These are phyloP conservation scores for Ancistrus triradiatus DNA, from an alignment of 2,113 vertebrate genomes.

Conservation along the genomic window DNA sequence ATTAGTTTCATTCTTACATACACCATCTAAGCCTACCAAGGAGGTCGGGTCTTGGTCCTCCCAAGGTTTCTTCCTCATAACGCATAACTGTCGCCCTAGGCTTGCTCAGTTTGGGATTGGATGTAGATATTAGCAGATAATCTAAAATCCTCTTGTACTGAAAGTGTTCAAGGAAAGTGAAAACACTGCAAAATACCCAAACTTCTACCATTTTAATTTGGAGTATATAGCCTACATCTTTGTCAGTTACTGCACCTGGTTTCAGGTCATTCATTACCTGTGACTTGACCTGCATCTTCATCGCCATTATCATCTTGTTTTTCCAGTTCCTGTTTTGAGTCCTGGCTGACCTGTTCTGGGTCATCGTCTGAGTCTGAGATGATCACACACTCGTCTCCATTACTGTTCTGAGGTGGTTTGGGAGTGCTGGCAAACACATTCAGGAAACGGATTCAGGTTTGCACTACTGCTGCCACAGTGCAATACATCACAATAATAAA, in stretches of 20 bases:
- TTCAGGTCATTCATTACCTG: conserved; percentile 44
- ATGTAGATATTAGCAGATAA: too few relatives aligned
- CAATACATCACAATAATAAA: not conserved
- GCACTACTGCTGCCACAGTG: not conserved
- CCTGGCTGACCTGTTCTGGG: conserved; percentile 46
- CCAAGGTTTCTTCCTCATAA: too few relatives aligned
- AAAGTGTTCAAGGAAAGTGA: too few relatives aligned
- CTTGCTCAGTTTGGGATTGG: too few relatives aligned
- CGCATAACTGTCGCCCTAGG: too few relatives aligned
- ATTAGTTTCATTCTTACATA: too few relatives aligned
- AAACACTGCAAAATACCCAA: too few relatives aligned
- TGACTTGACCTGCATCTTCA: conserved; percentile 27
- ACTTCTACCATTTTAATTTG: too few relatives aligned
- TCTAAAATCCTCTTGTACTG: too few relatives aligned
- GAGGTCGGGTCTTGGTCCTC: too few relatives aligned
- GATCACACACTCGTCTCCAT: conserved; percentile 71
- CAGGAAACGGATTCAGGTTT: not conserved
- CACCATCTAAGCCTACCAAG: too few relatives aligned
- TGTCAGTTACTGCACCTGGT: not conserved
- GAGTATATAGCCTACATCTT: too few relatives aligned
- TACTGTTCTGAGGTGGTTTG: conserved; percentile 58
- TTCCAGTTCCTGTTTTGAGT: conserved; percentile 34
- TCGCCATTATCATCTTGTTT: conserved; percentile 52
- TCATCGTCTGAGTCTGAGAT: conserved; percentile 76
- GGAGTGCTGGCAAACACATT: conserved; percentile 43